A percentile compares a stretch with the other conserved stretches of the same genome.
Evolutionary conservation across 2,113 vertebrate genomes (phyloP).

Genomic region (Dendropsophus ebraccatus): DNA sequence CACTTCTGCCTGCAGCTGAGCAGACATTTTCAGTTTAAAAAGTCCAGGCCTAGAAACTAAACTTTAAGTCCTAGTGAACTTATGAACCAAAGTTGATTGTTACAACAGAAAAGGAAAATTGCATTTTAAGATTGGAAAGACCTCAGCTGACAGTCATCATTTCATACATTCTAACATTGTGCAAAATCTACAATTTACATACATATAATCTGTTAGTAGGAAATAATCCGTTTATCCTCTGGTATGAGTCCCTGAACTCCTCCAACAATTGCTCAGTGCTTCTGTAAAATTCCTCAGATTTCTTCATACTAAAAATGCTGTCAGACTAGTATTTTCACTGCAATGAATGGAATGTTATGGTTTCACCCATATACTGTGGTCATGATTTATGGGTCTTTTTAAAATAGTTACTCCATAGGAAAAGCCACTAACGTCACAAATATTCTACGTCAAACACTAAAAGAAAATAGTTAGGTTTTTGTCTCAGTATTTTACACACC

Average conservation of each 20-base stretch:
- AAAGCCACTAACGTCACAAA: too few relatives aligned
- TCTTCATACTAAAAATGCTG: slow-evolving; percentile 1
- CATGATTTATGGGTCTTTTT: not conserved
- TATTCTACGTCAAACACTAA: too few relatives aligned
- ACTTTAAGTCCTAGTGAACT: too few relatives aligned
- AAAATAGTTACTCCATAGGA: too few relatives aligned
- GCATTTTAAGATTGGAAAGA: not conserved
- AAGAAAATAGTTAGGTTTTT: too few relatives aligned
- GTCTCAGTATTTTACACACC: too few relatives aligned
- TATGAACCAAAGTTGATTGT: too few relatives aligned
- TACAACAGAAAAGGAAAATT: not conserved
- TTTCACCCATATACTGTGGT: not conserved
- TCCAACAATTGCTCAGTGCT: not conserved
- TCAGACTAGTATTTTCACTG: slow-evolving; percentile 1
- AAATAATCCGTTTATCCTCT: not conserved
- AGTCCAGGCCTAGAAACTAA: too few relatives aligned
- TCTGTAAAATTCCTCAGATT: slow-evolving; percentile 1
- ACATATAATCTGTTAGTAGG: not conserved
- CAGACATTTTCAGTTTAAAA: too few relatives aligned
- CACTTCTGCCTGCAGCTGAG: too few relatives aligned
- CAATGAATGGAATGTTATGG: not conserved
- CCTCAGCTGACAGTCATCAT: slow-evolving; percentile 1
- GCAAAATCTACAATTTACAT: not conserved
- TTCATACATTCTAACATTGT: not conserved
- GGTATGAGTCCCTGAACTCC: not conserved